phyloP scores from a whole-genome alignment of 2,888 invertebrate genomes.

The Steromphala cineraria region DNA sequence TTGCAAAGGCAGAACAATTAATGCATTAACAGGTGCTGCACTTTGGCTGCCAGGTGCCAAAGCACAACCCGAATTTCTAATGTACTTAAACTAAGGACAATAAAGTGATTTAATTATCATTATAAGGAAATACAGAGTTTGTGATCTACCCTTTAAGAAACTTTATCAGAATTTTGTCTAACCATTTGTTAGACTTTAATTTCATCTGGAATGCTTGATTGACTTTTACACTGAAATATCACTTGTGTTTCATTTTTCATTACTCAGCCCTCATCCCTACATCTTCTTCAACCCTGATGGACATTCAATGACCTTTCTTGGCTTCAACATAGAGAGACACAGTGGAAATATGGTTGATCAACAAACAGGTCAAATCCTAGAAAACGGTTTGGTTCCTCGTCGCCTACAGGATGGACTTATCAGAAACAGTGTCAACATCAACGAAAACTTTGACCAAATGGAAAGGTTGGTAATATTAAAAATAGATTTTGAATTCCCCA shows the following conservation, averaged over 20 bases:
- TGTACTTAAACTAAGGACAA: too few relatives aligned
- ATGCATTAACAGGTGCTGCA: too few relatives aligned
- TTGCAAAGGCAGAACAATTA: too few relatives aligned
- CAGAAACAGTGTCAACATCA: slow-evolving; percentile 59
- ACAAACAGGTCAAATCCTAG: slow-evolving; percentile 53
- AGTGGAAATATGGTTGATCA: slow-evolving; percentile 63
- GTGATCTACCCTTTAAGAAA: neutral
- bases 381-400: slow-evolving; percentile 52
- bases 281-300: slow-evolving; percentile 70
- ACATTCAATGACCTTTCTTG: slow-evolving; percentile 68
- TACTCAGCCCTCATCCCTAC: slow-evolving; percentile 71
- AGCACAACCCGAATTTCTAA: too few relatives aligned
- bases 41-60: too few relatives aligned
- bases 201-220: neutral
- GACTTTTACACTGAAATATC: too few relatives aligned
- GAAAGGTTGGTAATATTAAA: neutral
- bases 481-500: too few relatives aligned
- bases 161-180: too few relatives aligned
- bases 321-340: slow-evolving; percentile 61
- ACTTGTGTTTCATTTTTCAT: too few relatives aligned
- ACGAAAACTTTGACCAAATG: slow-evolving; percentile 25
- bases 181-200: neutral
- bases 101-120: too few relatives aligned
- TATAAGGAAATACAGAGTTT: neutral
- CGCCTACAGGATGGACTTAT: slow-evolving; percentile 58